These are phyloP conservation scores for Leptinotarsa haldemani DNA, from an alignment of 2,888 invertebrate species.

Conservation along the genomic window DNA sequence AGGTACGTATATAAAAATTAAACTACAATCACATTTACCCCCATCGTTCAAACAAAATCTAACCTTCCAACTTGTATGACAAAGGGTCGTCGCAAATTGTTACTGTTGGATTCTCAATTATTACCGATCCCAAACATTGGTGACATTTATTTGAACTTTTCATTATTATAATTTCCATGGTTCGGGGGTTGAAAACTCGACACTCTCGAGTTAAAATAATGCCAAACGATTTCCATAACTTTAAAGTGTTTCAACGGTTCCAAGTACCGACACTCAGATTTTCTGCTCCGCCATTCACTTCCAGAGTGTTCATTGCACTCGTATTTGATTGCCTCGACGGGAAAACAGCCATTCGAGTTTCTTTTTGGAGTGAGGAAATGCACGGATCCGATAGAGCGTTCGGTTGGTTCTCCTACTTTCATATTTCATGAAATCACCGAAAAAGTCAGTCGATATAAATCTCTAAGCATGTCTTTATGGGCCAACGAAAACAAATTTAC, in stretches of 20 bases:
- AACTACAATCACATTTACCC: too few species aligned
- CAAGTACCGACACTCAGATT: slow-evolving; percentile 19
- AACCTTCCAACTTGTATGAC: too few species aligned
- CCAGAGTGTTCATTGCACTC: slow-evolving; percentile 40
- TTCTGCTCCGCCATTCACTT: slow-evolving; percentile 24
- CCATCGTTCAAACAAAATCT: too few species aligned
- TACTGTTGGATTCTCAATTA: too few species aligned
- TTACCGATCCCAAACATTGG: too few species aligned
- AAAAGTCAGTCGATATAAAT: slow-evolving; percentile 31
- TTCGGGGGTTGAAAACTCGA: too few species aligned
- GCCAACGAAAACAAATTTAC: slow-evolving; percentile 36
- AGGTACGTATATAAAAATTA: too few species aligned
- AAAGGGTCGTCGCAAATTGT: too few species aligned
- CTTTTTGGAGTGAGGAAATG: slow-evolving; percentile 26
- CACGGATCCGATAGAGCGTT: slow-evolving; percentile 30
- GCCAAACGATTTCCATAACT: slow-evolving; percentile 5
- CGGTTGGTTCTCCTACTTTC: slow-evolving; percentile 18
- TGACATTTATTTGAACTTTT: too few species aligned
- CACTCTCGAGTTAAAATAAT: not conserved
- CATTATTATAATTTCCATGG: too few species aligned
- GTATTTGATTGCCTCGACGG: slow-evolving; percentile 46
- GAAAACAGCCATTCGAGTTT: slow-evolving; percentile 44
- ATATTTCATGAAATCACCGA: slow-evolving; percentile 14
- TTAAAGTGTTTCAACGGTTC: slow-evolving; percentile 1
- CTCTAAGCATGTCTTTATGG: slow-evolving; percentile 37